Evolutionary conservation across 2,888 invertebrate species (phyloP).

Genomic region (Calliopum simillimum): DNA sequence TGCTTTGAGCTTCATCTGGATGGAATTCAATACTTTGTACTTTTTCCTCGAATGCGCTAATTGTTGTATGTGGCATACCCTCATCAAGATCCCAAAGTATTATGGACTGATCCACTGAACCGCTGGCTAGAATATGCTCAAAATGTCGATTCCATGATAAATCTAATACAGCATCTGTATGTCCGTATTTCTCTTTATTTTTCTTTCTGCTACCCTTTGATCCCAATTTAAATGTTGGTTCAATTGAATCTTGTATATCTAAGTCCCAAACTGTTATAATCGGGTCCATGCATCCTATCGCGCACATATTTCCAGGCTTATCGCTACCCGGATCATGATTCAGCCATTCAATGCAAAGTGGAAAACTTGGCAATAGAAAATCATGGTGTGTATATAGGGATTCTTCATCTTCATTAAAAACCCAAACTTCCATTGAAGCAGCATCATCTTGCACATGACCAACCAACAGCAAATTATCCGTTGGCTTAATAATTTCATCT

Average conservation of each 20-base stretch:
- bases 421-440: slow-evolving; percentile 89
- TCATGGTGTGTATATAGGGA: slow-evolving; percentile 96
- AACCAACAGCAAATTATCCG: slow-evolving; percentile 89
- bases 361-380: slow-evolving; percentile 87
- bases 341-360: slow-evolving; percentile 93
- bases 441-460: slow-evolving; percentile 90
- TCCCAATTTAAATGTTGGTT: slow-evolving; percentile 87
- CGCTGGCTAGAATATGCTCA: slow-evolving; percentile 91
- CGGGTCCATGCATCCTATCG: slow-evolving; percentile 92
- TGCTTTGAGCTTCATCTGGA: slow-evolving; percentile 81
- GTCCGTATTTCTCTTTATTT: slow-evolving; percentile 78
- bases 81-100: slow-evolving; percentile 93
- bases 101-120: slow-evolving; percentile 89
- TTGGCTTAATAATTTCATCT: slow-evolving; percentile 87
- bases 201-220: slow-evolving; percentile 80
- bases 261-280: slow-evolving; percentile 97
- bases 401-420: slow-evolving; percentile 89
- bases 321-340: slow-evolving; percentile 84
- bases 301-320: slow-evolving; percentile 85
- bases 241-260: slow-evolving; percentile 90
- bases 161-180: slow-evolving; percentile 90
- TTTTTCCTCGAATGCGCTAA: slow-evolving; percentile 82
- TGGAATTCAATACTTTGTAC: slow-evolving; percentile 89
- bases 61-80: slow-evolving; percentile 79
- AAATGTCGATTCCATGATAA: slow-evolving; percentile 87